A percentile compares a stretch with the other conserved stretches of the same genome.
Conservation (phyloP, 2,888 invertebrate species). For the Trissolcus brochymenae region DNA sequence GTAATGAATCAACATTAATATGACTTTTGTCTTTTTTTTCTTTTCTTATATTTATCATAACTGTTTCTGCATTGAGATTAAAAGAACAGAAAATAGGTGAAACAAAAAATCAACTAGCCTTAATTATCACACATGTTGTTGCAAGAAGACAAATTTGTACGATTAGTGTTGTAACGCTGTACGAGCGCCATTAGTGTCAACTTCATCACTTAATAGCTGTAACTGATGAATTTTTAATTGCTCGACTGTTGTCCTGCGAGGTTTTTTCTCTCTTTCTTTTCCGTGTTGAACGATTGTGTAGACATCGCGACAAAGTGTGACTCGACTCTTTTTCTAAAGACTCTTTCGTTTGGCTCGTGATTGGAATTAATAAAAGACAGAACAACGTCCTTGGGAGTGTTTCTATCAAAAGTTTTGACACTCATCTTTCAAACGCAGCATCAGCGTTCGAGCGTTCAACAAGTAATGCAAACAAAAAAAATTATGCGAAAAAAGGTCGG, state of each 20-base stretch:
- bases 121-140: constrained; percentile 26
- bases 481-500: constrained; percentile 4
- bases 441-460: not conserved
- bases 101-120: constrained; percentile 24
- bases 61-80: not conserved
- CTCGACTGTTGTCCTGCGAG: constrained; percentile 38
- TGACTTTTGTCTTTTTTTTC: too few relatives aligned
- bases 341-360: constrained; percentile 48
- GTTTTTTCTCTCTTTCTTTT: constrained; percentile 37
- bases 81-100: not conserved
- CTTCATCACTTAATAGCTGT: constrained; percentile 46
- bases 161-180: constrained; percentile 35
- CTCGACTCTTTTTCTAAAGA: constrained; percentile 54
- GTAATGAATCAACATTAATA: too few relatives aligned
- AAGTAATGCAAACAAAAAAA: constrained; percentile 14
- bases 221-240: constrained; percentile 53
- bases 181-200: constrained; percentile 35
- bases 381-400: constrained; percentile 18
- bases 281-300: constrained; percentile 26
- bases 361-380: constrained; percentile 51
- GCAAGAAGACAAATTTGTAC: constrained; percentile 40
- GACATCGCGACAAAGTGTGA: constrained; percentile 53
- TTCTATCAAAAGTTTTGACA: constrained; percentile 27
- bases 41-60: not conserved
- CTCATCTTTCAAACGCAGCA: constrained; percentile 10